phyloP scores from a whole-genome alignment of 1,140 invertebrate species.

The Theocolax elegans region DNA sequence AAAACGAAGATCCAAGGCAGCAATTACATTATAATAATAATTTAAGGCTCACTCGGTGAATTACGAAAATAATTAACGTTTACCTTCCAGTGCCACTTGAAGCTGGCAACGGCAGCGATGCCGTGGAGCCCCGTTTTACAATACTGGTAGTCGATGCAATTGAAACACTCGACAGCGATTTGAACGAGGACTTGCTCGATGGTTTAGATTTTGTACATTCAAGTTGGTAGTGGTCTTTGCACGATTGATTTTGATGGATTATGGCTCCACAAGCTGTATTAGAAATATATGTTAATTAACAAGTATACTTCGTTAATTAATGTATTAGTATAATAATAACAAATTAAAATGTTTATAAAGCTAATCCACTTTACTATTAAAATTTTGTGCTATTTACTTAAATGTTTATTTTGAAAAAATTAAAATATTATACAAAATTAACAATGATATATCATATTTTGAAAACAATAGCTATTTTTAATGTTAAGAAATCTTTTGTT shows the following conservation, averaged over 20 bases:
- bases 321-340: too few relatives aligned
- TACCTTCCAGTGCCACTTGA: constrained; percentile 62
- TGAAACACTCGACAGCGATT: constrained; percentile 61
- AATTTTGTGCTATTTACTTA: too few relatives aligned
- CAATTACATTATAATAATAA: constrained; percentile 27
- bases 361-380: too few relatives aligned
- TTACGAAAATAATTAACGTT: constrained; percentile 34
- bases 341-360: too few relatives aligned
- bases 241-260: constrained; percentile 87
- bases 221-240: constrained; percentile 82
- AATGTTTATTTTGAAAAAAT: too few relatives aligned
- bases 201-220: constrained; percentile 73
- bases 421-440: too few relatives aligned
- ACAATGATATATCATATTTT: too few relatives aligned
- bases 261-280: constrained; percentile 82
- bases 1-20: constrained; percentile 55
- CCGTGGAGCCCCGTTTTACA: constrained; percentile 60
- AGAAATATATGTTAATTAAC: constrained; percentile 6
- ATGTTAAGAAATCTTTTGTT: too few relatives aligned
- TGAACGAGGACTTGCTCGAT: constrained; percentile 57
- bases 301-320: too few relatives aligned
- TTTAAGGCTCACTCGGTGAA: not conserved
- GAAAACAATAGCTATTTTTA: too few relatives aligned
- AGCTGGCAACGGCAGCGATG: constrained; percentile 57
- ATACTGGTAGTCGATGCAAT: constrained; percentile 54